Evolutionary conservation across 2,113 vertebrate species (phyloP).

Genomic region (Nasalis larvatus): DNA sequence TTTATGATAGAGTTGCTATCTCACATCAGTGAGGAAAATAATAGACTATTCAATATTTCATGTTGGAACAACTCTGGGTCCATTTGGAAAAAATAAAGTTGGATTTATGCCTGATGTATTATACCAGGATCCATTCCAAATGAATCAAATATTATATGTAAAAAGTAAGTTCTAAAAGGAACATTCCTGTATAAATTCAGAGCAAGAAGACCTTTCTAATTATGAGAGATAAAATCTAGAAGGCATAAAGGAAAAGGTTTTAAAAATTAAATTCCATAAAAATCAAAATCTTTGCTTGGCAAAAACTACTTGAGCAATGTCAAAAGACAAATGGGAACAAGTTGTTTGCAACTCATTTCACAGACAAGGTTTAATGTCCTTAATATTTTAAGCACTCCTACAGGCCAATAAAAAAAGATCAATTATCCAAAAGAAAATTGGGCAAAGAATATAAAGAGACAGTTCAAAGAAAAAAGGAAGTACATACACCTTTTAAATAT

Average conservation of each 20-base stretch:
- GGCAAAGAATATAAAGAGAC: background rate
- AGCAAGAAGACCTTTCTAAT: background rate
- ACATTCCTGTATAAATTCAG: constrained; percentile 1
- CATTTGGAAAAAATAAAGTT: background rate
- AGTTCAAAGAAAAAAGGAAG: background rate
- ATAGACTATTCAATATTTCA: background rate
- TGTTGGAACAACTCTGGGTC: background rate
- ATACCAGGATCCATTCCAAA: constrained; percentile 1
- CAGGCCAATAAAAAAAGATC: background rate
- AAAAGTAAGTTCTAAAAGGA: background rate
- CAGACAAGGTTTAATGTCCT: background rate
- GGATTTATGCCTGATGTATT: background rate
- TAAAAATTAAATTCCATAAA: constrained; percentile 14
- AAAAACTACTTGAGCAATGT: constrained; percentile 23
- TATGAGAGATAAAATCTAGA: constrained; percentile 10
- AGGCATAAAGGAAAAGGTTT: background rate
- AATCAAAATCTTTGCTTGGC: background rate
- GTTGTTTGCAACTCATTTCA: constrained; percentile 24
- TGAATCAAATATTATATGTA: background rate
- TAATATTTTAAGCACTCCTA: constrained; percentile 12
- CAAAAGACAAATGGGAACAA: background rate
- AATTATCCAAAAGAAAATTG: background rate
- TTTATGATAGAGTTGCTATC: background rate
- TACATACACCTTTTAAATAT: background rate
- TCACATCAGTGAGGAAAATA: background rate